A percentile compares a stretch with the other conserved stretches of the same genome.
phyloP scores from a whole-genome alignment of 2,113 vertebrate species.

The Origma solitaria region DNA sequence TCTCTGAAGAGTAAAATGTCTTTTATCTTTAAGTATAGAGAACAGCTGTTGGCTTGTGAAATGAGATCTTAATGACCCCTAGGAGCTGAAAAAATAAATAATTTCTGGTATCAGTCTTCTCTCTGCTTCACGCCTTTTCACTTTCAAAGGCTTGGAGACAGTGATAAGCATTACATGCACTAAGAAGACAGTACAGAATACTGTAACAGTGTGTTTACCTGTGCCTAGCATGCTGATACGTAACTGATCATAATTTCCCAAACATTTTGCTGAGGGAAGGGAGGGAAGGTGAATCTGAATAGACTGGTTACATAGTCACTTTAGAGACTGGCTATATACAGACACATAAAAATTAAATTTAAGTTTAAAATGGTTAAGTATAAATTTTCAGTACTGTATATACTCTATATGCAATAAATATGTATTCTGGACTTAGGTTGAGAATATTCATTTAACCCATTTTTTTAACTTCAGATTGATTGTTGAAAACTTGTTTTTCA shows the following conservation, averaged over 20 bases:
- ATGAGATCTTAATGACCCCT: background rate
- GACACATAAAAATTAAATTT: background rate
- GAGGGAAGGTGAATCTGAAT: background rate
- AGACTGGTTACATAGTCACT: background rate
- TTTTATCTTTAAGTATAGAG: background rate
- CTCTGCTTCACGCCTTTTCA: background rate
- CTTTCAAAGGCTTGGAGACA: background rate
- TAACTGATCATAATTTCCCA: background rate
- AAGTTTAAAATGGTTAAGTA: background rate
- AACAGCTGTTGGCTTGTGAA: background rate
- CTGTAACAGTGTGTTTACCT: background rate
- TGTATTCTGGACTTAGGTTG: background rate
- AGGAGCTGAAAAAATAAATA: background rate
- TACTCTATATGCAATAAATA: background rate
- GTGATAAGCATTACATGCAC: background rate
- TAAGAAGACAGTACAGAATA: background rate
- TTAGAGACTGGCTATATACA: background rate
- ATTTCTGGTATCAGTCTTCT: background rate
- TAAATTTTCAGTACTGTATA: background rate
- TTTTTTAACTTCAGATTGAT: background rate
- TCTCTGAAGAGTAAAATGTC: background rate
- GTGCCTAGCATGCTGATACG: background rate
- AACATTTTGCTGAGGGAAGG: background rate
- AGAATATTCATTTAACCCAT: background rate
- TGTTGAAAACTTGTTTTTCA: slow-evolving; percentile 55